These are phyloP conservation scores for Bombyx huttoni DNA, from an alignment of 2,888 invertebrate genomes.

Conservation along the genomic window DNA sequence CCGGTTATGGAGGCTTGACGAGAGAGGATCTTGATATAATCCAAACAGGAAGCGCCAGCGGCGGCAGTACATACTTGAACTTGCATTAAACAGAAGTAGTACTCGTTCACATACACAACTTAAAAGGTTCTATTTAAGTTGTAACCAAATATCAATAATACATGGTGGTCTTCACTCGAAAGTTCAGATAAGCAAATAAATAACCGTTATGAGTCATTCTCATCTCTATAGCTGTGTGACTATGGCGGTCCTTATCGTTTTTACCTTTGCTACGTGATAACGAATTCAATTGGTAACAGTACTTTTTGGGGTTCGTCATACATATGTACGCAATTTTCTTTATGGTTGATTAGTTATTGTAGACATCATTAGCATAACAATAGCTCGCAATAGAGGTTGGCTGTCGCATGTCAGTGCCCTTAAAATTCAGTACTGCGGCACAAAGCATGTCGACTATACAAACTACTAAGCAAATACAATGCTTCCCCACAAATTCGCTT, in stretches of 20 bases:
- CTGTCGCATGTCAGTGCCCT: conserved; percentile 48
- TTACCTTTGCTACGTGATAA: conserved; percentile 1
- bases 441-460: conserved; percentile 25
- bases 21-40: conserved; percentile 42
- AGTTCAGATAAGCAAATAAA: conserved; percentile 8
- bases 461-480: conserved; percentile 46
- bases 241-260: conserved; percentile 5
- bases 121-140: conserved; percentile 10
- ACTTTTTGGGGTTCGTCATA: conserved; percentile 6
- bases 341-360: conserved; percentile 33
- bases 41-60: conserved; percentile 55
- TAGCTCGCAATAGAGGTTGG: conserved; percentile 45
- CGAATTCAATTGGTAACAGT: not conserved
- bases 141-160: conserved; percentile 16
- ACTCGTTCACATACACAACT: not conserved
- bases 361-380: conserved; percentile 52
- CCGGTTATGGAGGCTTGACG: conserved; percentile 63
- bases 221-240: conserved; percentile 2
- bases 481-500: conserved; percentile 42
- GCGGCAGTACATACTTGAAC: conserved; percentile 36
- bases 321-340: conserved; percentile 15
- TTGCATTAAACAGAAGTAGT: conserved; percentile 19
- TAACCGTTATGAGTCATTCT: conserved; percentile 8
- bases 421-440: conserved; percentile 37
- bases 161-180: conserved; percentile 31